Base-by-base conservation (phyloP, 2,797 vertebrate species). In the Enteromius viviparus region DNA sequence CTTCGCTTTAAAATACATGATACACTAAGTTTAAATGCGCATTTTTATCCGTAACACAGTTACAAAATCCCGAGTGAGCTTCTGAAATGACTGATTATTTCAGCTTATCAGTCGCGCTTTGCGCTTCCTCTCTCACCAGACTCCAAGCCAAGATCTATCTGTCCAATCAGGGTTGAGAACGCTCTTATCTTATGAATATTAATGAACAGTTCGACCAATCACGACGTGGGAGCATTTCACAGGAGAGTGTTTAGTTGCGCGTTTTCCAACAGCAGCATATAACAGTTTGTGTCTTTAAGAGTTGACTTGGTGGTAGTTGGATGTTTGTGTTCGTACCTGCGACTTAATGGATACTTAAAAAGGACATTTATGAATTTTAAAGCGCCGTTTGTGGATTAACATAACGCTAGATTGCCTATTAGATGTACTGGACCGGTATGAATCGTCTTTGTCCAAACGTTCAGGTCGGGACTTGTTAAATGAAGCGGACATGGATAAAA, bases 401-500 rank as follows among this genome's bases (percentile, higher is more conserved):
- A n/a, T 4, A 58, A 58, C 14, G 34, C n/a, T 77, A 58, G 10
- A 64, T 23, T 12, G n/a, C 9, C 55, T 37, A 15, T 47, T 34
- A 84, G 78, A 86, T 85, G 79, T 49, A 81, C 76, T 17, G 71
- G 23, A 45, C 40, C 72, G 76, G 51, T 77, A 78, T 86, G 87
- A 75, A 65, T 76, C 76, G 53, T 47, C 51, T 5, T 55, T 77
- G 64, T 85, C 45, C 49, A 62, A 53, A 75, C 51, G 77, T 72
- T 77, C 82, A 86, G 87, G 71, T 85, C 69, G 23, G 65, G 66
- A 62, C 81, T 66, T 84, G 78, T 77, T 88, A 83, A 87, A 95
- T 95, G 96, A 92, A 42, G 91, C 85, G 93, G 94, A 87, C 89
- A 97, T 98, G 97, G 95, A 94, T 91, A 91, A 83, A 83, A 87